Evolutionary conservation across 2,888 invertebrate genomes (phyloP).

Genomic region (Orchesellides sinensis): DNA sequence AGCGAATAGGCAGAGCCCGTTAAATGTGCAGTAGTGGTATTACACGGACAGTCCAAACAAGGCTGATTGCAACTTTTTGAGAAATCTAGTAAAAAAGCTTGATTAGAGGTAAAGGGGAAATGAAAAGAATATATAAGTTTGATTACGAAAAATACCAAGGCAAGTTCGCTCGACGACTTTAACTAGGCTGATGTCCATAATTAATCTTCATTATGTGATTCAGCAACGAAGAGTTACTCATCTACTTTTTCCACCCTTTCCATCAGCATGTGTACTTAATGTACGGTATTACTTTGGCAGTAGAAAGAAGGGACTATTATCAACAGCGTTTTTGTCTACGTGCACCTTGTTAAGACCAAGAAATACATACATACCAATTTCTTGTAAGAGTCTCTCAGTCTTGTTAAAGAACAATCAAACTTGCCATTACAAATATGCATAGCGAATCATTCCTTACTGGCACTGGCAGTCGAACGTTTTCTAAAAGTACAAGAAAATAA

Average conservation of each 20-base stretch:
- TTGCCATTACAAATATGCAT: constrained; percentile 5
- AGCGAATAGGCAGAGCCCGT: constrained; percentile 18
- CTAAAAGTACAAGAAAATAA: constrained; percentile 2
- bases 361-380: no score
- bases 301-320: constrained; percentile 32
- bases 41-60: constrained; percentile 42
- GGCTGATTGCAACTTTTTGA: constrained; percentile 49
- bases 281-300: no score
- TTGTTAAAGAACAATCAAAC: constrained; percentile 19
- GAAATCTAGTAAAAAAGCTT: constrained; percentile 19
- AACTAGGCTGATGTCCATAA: constrained; percentile 62
- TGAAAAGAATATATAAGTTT: not conserved
- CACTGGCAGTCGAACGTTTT: not conserved
- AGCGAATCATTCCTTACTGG: no score
- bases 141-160: constrained; percentile 25
- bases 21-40: constrained; percentile 25
- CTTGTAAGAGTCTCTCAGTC: no score
- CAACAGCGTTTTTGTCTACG: constrained; percentile 35
- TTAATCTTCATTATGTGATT: constrained; percentile 69
- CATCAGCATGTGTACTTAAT: not conserved
- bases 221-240: constrained; percentile 38
- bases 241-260: constrained; percentile 21
- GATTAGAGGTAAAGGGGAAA: constrained; percentile 30
- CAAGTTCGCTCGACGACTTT: constrained; percentile 39
- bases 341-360: constrained; percentile 53